phyloP scores from a whole-genome alignment of 2,113 vertebrate species.

The Phodopus roborovskii region DNA sequence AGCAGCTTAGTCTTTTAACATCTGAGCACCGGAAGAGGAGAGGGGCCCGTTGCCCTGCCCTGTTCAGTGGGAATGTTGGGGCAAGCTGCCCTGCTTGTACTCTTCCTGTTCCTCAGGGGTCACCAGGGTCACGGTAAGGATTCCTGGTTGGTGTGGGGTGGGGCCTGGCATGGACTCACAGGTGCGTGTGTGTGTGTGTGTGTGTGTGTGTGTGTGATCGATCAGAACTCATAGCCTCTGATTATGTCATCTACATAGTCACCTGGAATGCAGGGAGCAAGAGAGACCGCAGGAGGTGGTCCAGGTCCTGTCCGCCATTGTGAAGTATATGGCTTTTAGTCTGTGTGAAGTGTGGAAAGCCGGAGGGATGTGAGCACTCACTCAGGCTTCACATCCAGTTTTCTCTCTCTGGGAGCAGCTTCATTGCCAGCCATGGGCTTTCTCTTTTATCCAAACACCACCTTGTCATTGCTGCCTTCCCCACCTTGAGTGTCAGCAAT shows the following conservation, averaged over 20 bases:
- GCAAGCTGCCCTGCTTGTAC: background rate
- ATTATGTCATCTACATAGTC: background rate
- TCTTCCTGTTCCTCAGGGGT: constrained; percentile 42
- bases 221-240: background rate
- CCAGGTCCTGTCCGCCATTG: accelerated
- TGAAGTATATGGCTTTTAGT: background rate
- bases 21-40: background rate
- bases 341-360: background rate
- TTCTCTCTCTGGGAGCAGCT: background rate
- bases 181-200: background rate
- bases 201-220: background rate
- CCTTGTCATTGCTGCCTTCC: background rate
- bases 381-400: background rate
- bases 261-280: background rate
- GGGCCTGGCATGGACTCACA: background rate
- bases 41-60: background rate
- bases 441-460: background rate
- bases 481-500: background rate
- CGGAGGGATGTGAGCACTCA: background rate
- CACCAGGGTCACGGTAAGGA: constrained; percentile 67
- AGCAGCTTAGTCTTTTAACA: background rate
- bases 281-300: accelerated
- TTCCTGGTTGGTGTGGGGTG: background rate
- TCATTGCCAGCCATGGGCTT: background rate
- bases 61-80: constrained; percentile 40